Conservation (phyloP, 2,797 vertebrate genomes). For the Pseudochirops cupreus region DNA sequence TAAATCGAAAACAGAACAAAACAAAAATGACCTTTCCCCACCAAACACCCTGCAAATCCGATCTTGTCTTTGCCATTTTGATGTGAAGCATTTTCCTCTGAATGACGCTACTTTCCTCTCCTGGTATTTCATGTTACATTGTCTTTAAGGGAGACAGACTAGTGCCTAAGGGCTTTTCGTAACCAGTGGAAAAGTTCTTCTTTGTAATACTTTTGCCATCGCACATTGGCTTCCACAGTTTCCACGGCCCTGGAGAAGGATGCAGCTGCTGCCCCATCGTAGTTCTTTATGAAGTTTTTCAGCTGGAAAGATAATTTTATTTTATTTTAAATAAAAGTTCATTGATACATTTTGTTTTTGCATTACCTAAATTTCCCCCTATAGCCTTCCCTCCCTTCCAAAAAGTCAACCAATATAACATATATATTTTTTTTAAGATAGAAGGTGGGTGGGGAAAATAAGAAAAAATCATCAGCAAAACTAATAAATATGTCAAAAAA, state of each 20-base stretch:
- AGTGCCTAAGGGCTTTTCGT: conserved; percentile 88
- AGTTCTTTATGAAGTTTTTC: conserved; percentile 94
- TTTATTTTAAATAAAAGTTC: conserved; percentile 38
- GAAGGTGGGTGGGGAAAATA: not conserved
- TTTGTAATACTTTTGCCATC: conserved; percentile 94
- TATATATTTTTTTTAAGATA: not conserved
- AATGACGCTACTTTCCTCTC: conserved; percentile 74
- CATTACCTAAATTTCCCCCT: not conserved
- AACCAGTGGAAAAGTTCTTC: conserved; percentile 97
- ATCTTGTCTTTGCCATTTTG: conserved; percentile 70
- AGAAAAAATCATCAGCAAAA: not conserved
- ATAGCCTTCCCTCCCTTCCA: not conserved
- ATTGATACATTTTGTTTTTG: not conserved
- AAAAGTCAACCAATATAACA: not conserved
- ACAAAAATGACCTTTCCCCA: conserved; percentile 72
- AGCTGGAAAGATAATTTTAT: conserved; percentile 87
- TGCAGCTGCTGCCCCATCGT: conserved; percentile 89
- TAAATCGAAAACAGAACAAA: conserved; percentile 63
- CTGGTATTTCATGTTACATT: conserved; percentile 60
- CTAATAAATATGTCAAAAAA: not conserved
- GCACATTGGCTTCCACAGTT: conserved; percentile 96
- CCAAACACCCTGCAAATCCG: conserved; percentile 76
- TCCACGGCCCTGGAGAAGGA: conserved; percentile 93
- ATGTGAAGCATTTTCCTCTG: conserved; percentile 62
- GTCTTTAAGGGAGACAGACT: conserved; percentile 50